A percentile compares a stretch with the other conserved stretches of the same genome.
Conservation (phyloP, 2,797 vertebrate genomes). For the Aplochiton taeniatus region DNA sequence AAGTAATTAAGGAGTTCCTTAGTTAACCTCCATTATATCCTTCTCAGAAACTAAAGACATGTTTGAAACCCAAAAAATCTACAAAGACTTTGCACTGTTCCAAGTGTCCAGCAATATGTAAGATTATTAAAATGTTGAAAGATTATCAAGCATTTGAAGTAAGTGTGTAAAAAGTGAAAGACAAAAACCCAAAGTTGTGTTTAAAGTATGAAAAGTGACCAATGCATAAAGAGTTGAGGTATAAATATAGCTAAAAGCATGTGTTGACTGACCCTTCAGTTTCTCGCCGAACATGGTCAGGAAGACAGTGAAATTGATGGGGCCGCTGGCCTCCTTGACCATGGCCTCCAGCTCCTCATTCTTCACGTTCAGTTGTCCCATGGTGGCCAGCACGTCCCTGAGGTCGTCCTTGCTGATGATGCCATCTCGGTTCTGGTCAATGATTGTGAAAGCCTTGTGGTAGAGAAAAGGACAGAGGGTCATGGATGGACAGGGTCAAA, state of each 20-base stretch:
- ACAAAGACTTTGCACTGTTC: background rate
- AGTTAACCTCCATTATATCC: no score
- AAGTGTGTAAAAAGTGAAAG: no score
- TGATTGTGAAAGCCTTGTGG: constrained; percentile 90
- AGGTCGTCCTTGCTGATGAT: constrained; percentile 94
- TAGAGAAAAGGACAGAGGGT: no score
- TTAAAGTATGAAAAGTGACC: background rate
- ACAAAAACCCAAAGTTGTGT: no score
- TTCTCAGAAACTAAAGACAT: background rate
- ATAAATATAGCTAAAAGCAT: background rate
- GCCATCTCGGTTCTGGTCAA: constrained; percentile 95
- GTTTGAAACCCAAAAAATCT: background rate
- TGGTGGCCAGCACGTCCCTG: constrained; percentile 88
- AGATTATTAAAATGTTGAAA: no score
- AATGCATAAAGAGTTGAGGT: background rate
- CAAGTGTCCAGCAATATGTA: no score
- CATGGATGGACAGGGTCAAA: no score
- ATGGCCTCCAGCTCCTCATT: constrained; percentile 92
- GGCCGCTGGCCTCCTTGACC: constrained; percentile 92
- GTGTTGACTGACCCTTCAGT: constrained; percentile 84
- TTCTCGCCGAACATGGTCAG: constrained; percentile 97
- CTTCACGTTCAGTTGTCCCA: constrained; percentile 93
- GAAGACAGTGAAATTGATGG: constrained; percentile 96
- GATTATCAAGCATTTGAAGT: no score
- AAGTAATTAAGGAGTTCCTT: constrained; percentile 6